phyloP scores from a whole-genome alignment of 23 tunicate genomes.

The Botrylloides violaceus region DNA sequence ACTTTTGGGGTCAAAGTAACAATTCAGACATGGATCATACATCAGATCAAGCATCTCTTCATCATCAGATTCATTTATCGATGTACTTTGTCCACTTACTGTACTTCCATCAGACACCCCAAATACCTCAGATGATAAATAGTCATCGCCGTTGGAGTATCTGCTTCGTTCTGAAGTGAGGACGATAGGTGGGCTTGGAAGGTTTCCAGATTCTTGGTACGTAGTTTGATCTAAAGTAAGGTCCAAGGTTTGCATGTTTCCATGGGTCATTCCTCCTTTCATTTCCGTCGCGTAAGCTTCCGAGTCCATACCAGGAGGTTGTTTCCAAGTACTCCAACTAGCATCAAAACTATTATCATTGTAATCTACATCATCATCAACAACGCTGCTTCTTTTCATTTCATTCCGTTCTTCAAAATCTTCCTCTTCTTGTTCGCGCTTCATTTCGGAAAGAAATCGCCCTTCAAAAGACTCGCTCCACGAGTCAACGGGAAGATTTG shows the following conservation, averaged over 20 bases:
- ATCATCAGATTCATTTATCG: conserved; percentile 53
- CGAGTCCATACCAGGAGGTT: conserved; percentile 64
- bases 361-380: conserved; percentile 2
- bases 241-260: conserved; percentile 13
- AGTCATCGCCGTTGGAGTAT: background rate
- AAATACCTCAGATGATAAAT: conserved; percentile 34
- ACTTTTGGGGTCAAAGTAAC: conserved; percentile 86
- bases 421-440: conserved; percentile 60
- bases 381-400: too few species aligned
- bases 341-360: conserved; percentile 65
- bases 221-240: conserved; percentile 38
- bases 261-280: background rate
- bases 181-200: conserved; percentile 63
- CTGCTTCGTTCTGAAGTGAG: conserved; percentile 38
- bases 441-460: conserved; percentile 53
- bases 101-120: conserved; percentile 71
- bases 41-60: conserved; percentile 84
- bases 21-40: conserved; percentile 84
- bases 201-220: conserved; percentile 49
- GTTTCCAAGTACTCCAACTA: conserved; percentile 78
- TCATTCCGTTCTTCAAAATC: conserved; percentile 18
- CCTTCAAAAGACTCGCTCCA: conserved; percentile 81
- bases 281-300: conserved; percentile 26
- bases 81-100: conserved; percentile 45
- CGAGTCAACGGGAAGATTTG: conserved; percentile 27